Percentiles rank a stretch among this genome's conserved stretches.
Evolutionary conservation across 2,888 invertebrate genomes (phyloP).

Genomic region (Hymenopus coronatus): DNA sequence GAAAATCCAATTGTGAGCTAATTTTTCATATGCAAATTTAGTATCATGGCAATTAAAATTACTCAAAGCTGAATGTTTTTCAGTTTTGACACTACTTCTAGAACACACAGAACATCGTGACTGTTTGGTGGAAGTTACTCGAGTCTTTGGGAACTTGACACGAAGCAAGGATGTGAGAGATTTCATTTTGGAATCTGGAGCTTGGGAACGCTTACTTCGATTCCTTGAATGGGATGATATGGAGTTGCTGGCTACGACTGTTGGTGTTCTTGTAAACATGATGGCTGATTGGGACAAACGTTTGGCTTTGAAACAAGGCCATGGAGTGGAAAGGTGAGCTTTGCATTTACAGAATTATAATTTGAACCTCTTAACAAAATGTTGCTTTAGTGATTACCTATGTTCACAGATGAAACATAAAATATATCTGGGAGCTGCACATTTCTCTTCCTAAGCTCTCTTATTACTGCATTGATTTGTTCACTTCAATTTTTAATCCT

Average conservation of each 20-base stretch:
- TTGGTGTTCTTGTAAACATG: slow-evolving; percentile 81
- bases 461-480: too few relatives aligned
- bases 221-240: slow-evolving; percentile 61
- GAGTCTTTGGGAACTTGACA: slow-evolving; percentile 81
- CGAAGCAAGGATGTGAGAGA: slow-evolving; percentile 63
- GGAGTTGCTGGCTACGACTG: slow-evolving; percentile 71
- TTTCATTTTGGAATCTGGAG: slow-evolving; percentile 65
- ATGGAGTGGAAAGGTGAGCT: slow-evolving; percentile 46
- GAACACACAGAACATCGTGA: slow-evolving; percentile 49
- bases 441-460: too few relatives aligned
- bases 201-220: slow-evolving; percentile 54
- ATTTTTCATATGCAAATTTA: too few relatives aligned
- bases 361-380: too few relatives aligned
- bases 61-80: slow-evolving; percentile 28
- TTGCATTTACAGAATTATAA: too few relatives aligned
- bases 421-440: neutral
- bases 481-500: too few relatives aligned
- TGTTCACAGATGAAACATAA: neutral
- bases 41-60: neutral
- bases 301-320: slow-evolving; percentile 51
- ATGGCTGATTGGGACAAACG: slow-evolving; percentile 59
- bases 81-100: slow-evolving; percentile 50
- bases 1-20: too few relatives aligned
- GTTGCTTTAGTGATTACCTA: too few relatives aligned
- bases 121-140: slow-evolving; percentile 65